Conservation (phyloP, 2,888 invertebrate species). For the Drosophila siamana region DNA sequence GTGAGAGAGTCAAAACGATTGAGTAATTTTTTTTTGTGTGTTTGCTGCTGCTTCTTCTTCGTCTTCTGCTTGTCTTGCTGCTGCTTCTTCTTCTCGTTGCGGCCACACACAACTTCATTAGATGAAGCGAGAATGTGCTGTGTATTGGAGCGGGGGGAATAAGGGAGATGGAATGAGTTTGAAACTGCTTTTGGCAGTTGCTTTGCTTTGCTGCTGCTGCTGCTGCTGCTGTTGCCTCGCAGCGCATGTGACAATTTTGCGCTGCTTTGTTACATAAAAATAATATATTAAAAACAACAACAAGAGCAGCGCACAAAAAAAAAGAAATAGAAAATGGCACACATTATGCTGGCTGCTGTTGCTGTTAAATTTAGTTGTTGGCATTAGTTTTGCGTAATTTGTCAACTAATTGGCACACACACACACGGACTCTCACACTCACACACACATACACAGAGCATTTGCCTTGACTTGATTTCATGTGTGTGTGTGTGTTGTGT, state of each 20-base stretch:
- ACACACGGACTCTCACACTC: constrained; percentile 11
- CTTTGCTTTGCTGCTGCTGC: constrained; percentile 5
- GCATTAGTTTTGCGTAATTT: constrained; percentile 77
- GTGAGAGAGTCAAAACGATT: constrained; percentile 53
- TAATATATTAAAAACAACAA: neutral
- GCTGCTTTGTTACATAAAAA: constrained; percentile 61
- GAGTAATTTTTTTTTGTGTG: constrained; percentile 66
- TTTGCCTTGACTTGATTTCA: constrained; percentile 49
- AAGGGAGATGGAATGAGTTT: constrained; percentile 13
- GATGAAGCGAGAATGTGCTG: constrained; percentile 39
- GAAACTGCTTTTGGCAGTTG: constrained; percentile 24
- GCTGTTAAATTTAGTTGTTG: constrained; percentile 48
- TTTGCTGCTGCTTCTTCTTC: constrained; percentile 20
- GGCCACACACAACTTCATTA: constrained; percentile 74
- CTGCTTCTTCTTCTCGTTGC: constrained; percentile 22
- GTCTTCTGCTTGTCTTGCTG: constrained; percentile 6
- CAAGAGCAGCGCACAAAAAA: neutral
- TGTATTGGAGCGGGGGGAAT: constrained; percentile 11
- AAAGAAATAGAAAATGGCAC: constrained; percentile 4
- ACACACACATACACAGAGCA: constrained; percentile 19
- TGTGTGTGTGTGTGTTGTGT: constrained; percentile 15
- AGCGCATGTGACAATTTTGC: constrained; percentile 51
- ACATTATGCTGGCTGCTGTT: constrained; percentile 13
- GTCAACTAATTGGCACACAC: constrained; percentile 72
- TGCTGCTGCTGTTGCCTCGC: constrained; percentile 13